Evolutionary conservation across 2,888 invertebrate species (phyloP).

Genomic region (Andrena praecox): DNA sequence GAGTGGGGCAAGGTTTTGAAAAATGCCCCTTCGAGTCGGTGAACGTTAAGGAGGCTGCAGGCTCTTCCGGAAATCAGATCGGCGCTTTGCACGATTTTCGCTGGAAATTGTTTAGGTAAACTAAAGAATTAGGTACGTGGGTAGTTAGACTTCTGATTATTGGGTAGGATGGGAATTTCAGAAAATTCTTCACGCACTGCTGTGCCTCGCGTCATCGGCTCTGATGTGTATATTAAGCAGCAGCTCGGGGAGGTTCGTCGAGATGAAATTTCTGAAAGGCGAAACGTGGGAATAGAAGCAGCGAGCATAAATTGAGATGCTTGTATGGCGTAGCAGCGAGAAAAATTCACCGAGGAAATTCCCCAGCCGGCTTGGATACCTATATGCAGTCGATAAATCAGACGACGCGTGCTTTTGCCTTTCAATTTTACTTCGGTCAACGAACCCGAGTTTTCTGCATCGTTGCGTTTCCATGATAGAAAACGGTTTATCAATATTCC

Average conservation of each 20-base stretch:
- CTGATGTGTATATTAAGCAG: not conserved
- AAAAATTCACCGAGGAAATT: slow-evolving; percentile 45
- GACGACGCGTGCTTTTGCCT: slow-evolving; percentile 34
- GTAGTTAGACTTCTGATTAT: too few relatives aligned
- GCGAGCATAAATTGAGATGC: slow-evolving; percentile 4
- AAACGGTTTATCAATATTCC: slow-evolving; percentile 23
- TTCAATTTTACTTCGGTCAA: slow-evolving; percentile 40
- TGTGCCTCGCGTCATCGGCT: not conserved
- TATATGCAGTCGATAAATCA: slow-evolving; percentile 36
- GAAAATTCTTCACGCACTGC: not conserved
- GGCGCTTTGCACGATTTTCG: too few relatives aligned
- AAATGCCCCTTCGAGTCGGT: too few relatives aligned
- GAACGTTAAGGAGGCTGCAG: too few relatives aligned
- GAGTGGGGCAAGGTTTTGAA: too few relatives aligned
- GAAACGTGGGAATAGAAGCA: slow-evolving; percentile 13
- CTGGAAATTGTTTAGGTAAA: too few relatives aligned
- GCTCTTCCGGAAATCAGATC: too few relatives aligned
- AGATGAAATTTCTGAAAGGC: not conserved
- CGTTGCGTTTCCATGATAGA: slow-evolving; percentile 36
- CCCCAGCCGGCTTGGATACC: slow-evolving; percentile 6
- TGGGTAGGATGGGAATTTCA: not conserved
- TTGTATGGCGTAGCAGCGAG: not conserved
- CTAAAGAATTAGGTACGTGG: too few relatives aligned
- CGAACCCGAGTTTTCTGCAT: slow-evolving; percentile 17
- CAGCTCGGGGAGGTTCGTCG: not conserved